phyloP scores from a whole-genome alignment of 1,140 invertebrate species.

The Drosophila orosa region DNA sequence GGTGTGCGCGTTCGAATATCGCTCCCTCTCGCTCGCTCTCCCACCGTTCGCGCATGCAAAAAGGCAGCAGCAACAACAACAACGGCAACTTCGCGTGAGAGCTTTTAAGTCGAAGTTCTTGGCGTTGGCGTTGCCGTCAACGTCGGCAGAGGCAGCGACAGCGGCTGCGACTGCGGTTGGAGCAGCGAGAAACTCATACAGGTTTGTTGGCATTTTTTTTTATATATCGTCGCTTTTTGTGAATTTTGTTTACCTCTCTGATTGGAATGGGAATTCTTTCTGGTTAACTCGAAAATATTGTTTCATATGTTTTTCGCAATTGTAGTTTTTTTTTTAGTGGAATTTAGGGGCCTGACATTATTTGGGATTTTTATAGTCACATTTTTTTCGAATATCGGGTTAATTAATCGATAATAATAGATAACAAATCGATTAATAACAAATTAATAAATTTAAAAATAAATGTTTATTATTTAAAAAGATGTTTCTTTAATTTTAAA shows the following conservation, averaged over 20 bases:
- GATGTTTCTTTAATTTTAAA: too few relatives aligned
- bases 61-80: constrained; percentile 36
- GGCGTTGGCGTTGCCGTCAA: constrained; percentile 26
- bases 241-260: constrained; percentile 49
- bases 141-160: constrained; percentile 39
- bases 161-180: constrained; percentile 7
- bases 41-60: constrained; percentile 44
- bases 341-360: not conserved
- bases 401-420: too few relatives aligned
- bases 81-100: constrained; percentile 28
- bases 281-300: constrained; percentile 41
- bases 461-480: too few relatives aligned
- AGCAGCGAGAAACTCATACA: constrained; percentile 41
- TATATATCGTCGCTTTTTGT: constrained; percentile 33
- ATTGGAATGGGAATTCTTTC: constrained; percentile 36
- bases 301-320: constrained; percentile 29
- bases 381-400: too few relatives aligned
- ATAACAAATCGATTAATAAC: not conserved
- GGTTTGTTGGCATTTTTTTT: constrained; percentile 64
- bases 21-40: constrained; percentile 15
- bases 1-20: constrained; percentile 29
- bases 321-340: constrained; percentile 1
- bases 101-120: constrained; percentile 75
- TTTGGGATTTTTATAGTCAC: not conserved
- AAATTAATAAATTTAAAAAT: not conserved